These are phyloP conservation scores for Lates calcarifer DNA, from an alignment of 2,113 vertebrate species.

Conservation along the genomic window DNA sequence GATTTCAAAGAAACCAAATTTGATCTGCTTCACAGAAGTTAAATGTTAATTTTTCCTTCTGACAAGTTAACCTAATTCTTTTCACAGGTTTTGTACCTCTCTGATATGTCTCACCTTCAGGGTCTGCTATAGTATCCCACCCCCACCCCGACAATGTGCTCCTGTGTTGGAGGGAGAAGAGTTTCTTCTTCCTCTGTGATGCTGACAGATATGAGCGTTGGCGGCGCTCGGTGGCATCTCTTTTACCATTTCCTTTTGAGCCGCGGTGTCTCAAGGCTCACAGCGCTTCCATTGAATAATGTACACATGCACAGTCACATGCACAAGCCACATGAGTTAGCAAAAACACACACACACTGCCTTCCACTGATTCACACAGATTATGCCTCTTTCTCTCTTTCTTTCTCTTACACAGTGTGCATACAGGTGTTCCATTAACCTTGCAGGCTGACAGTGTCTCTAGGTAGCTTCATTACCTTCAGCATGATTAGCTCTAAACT, in stretches of 20 bases:
- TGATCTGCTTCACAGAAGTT: conserved; percentile 21
- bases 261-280: conserved; percentile 37
- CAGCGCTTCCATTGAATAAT: conserved; percentile 48
- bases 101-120: conserved; percentile 54
- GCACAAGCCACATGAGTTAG: conserved; percentile 22
- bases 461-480: conserved; percentile 69
- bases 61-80: conserved; percentile 59
- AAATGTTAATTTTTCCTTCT: conserved; percentile 32
- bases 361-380: conserved; percentile 1
- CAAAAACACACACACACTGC: conserved; percentile 8
- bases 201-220: conserved; percentile 66
- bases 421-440: conserved; percentile 75
- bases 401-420: conserved; percentile 9
- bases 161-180: conserved; percentile 13
- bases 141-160: neutral
- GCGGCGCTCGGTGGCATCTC: conserved; percentile 33
- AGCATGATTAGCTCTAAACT: conserved; percentile 69
- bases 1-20: conserved; percentile 48
- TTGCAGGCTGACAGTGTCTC: conserved; percentile 60
- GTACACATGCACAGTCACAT: conserved; percentile 41
- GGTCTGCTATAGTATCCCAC: conserved; percentile 30
- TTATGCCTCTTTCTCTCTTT: neutral
- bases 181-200: conserved; percentile 46
- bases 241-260: conserved; percentile 56
- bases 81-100: conserved; percentile 21